Base-by-base conservation (phyloP, 2,113 vertebrate genomes). In the Phalacrocorax carbo region DNA sequence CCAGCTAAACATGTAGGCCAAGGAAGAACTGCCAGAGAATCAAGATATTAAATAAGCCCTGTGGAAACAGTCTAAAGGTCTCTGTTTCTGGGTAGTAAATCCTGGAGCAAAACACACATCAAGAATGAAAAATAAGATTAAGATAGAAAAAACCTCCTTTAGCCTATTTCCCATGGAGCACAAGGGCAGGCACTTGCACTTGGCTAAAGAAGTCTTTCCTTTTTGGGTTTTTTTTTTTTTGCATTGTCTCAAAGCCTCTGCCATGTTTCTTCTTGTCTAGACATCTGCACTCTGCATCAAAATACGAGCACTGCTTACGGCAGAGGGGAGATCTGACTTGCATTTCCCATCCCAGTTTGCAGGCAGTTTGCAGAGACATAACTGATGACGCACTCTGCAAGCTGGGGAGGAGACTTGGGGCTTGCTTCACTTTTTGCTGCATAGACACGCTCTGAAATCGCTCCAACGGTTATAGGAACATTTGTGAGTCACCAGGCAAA, bases 381-480 rank as follows among this genome's bases (percentile, higher is more conserved):
- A 34, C 58, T 18, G 93, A 38, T 32, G 83, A 83, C 5, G 10
- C 78, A 51, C 25, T 10, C 68, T 9, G 68, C 46, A 29, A 84
- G 60, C 38, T 2, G 0, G 10, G 44, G 69, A 73, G 46, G 49
- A 73, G 76, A 26, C n/a, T 46, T 34, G 3, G 80, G 58, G 15
- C 40, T 82, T 16, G 42, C 60, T 73, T 29, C 46, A 4, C 73
- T 60, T 80, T 54, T 14, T 52, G 36, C 89, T 91, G 78, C 87
- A 85, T 1, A 75, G 81, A 23, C 60, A 54, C 2, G 0, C 26
- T 38, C 82, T 8, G 11, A 23, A 82, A 46, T 15, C 4, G 1
- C 49, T 38, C 49, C 70, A n/a, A 0, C 0, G 1, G 14, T 11
- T 22, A 0, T 0, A 21, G 34, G 38, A 55, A 40, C 17, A 4